Evolutionary conservation across 2,888 invertebrate species (phyloP), one percentile per base, ranked within the genome.

Genomic region (Gryllus longicercus): DNA sequence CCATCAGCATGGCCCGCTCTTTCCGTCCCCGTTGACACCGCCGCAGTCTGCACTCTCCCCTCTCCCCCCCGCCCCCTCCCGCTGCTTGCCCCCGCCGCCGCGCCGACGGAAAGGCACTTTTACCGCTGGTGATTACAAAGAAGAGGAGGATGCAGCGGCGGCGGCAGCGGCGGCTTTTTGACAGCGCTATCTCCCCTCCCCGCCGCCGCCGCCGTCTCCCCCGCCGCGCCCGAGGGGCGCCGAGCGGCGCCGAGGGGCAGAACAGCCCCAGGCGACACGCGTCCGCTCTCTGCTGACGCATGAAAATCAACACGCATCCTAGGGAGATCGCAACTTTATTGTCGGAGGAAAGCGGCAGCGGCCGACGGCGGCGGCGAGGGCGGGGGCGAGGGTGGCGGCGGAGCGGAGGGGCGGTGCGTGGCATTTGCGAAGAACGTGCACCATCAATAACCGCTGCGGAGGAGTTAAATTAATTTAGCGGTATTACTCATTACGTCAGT

Each of bases 91-190:
- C 63, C 63, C 63, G 2, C n/a, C 63, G 63, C 63, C 11, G 63
- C 63, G n/a, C 38, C 38, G 38, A n/a, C 63, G 63, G 63, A 63
- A 63, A 63, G 63, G n/a, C 63, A 63, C 63, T 63, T 63, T 63
- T 63, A 63, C 63, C 63, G n/a, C 63, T 63, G 63, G 63, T 63
- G 63, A 63, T 63, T 63, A 63, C 63, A 63, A 63, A 63, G 63
- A 14, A n/a, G 63, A 18, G 63, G 63, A 18, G 63, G 63, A 63
- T 38, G 63, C 16, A 12, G 63, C 12, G 63, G 63, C 12, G 63
- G 63, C 11, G 51, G n/a, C n/a, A n/a, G 51, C 16, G 63, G n/a
- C 63, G n/a, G 63, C 63, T 14, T 63, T 63, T 63, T 63, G 63
- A 63, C 63, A 63, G 63, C 63, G 63, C 63, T 63, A 12, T 63